These are phyloP conservation scores for Sialia sialis DNA, from an alignment of 2,113 vertebrate species.

Conservation along the genomic window DNA sequence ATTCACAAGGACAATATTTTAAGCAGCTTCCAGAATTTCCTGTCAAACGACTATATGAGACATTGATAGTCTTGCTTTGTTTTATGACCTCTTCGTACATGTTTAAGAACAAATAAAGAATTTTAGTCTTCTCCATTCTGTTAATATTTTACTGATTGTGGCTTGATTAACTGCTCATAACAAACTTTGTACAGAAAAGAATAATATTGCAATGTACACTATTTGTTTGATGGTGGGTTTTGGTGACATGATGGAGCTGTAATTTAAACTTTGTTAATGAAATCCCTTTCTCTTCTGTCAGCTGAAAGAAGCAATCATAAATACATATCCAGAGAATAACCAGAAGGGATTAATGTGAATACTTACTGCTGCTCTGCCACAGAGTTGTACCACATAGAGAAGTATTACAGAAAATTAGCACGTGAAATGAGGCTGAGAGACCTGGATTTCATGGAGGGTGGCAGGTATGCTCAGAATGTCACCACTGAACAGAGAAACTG, in stretches of 20 bases:
- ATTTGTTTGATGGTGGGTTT: neutral
- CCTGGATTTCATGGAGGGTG: neutral
- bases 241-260: neutral
- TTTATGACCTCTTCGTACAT: neutral
- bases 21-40: neutral
- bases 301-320: constrained; percentile 25
- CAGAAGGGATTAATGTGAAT: neutral
- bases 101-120: constrained; percentile 1
- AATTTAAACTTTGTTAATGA: constrained; percentile 11
- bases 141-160: neutral
- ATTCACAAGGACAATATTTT: constrained; percentile 5
- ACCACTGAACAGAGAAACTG: neutral
- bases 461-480: neutral
- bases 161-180: neutral
- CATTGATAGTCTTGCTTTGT: neutral
- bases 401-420: neutral
- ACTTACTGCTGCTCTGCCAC: constrained; percentile 1
- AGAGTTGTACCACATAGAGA: neutral
- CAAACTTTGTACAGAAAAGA: neutral
- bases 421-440: neutral
- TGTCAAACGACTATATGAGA: neutral
- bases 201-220: neutral
- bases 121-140: neutral
- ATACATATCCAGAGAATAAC: neutral
- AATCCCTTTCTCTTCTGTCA: neutral